Evolutionary conservation across 2,797 vertebrate species (phyloP).

Genomic region (Falco columbarius): DNA sequence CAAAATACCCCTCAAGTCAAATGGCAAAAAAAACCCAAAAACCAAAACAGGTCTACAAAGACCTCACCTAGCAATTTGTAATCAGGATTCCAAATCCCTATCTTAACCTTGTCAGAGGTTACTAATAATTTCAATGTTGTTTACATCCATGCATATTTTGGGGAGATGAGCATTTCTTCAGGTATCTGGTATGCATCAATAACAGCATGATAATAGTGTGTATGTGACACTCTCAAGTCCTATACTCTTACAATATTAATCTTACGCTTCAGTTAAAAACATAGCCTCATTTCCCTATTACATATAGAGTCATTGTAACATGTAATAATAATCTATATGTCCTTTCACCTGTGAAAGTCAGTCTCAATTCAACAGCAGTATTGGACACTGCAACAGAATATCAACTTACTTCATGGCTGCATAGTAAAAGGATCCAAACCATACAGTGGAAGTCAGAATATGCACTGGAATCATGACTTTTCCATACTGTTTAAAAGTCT

Average conservation of each 20-base stretch:
- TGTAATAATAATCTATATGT: neutral
- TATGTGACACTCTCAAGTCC: neutral
- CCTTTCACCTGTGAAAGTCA: neutral
- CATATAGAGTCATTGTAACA: neutral
- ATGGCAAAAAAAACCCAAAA: neutral
- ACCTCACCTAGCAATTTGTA: neutral
- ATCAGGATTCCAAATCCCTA: neutral
- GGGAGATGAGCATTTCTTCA: neutral
- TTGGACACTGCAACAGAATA: neutral
- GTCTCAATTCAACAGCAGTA: neutral
- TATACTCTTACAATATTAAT: neutral
- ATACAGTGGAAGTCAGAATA: slow-evolving; percentile 89
- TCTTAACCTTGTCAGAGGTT: neutral
- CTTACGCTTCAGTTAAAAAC: neutral
- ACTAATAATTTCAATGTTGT: neutral
- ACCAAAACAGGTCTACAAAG: neutral
- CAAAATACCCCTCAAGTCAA: neutral
- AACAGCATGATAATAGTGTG: neutral
- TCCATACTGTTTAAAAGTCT: slow-evolving; percentile 94
- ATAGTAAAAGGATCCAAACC: slow-evolving; percentile 97
- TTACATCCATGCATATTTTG: neutral
- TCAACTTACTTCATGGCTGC: slow-evolving; percentile 94
- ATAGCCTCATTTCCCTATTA: neutral
- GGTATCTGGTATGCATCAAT: neutral
- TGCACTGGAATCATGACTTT: slow-evolving; percentile 97